These are phyloP conservation scores for Latrodectus elegans DNA, from an alignment of 2,888 invertebrate genomes.

Conservation along the genomic window DNA sequence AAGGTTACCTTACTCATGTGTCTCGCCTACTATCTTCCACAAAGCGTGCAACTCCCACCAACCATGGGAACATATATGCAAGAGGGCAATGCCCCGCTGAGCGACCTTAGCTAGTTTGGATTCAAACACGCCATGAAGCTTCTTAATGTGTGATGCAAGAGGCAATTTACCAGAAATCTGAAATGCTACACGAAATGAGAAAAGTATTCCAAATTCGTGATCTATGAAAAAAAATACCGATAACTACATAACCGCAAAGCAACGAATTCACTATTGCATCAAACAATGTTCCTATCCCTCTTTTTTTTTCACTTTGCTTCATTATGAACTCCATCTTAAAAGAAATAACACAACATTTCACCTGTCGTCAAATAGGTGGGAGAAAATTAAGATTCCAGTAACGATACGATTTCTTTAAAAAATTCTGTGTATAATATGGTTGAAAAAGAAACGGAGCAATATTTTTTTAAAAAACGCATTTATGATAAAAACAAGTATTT, in stretches of 20 bases:
- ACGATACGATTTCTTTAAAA: too few species aligned
- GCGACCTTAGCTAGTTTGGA: constrained; percentile 32
- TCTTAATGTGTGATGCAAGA: constrained; percentile 13
- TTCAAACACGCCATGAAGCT: constrained; percentile 25
- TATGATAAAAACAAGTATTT: too few species aligned
- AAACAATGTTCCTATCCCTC: neutral
- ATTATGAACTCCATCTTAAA: too few species aligned
- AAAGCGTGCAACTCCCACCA: constrained; percentile 12
- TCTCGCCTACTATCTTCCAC: constrained; percentile 31
- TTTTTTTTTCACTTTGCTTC: too few species aligned
- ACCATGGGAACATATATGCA: constrained; percentile 14
- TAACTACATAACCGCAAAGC: neutral
- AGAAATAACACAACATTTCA: too few species aligned
- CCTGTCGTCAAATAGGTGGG: too few species aligned
- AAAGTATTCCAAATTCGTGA: constrained; percentile 1
- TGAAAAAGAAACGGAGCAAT: too few species aligned
- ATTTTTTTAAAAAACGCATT: too few species aligned
- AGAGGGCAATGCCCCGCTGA: constrained; percentile 39
- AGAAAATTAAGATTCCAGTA: too few species aligned
- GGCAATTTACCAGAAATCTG: constrained; percentile 20
- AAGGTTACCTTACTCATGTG: constrained; percentile 30
- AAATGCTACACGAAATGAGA: constrained; percentile 13
- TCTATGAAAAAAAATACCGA: constrained; percentile 5
- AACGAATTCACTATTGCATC: neutral
- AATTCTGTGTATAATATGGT: too few species aligned